These are phyloP conservation scores for Synergus gifuensis DNA, from an alignment of 2,888 invertebrate species.

Conservation along the genomic window DNA sequence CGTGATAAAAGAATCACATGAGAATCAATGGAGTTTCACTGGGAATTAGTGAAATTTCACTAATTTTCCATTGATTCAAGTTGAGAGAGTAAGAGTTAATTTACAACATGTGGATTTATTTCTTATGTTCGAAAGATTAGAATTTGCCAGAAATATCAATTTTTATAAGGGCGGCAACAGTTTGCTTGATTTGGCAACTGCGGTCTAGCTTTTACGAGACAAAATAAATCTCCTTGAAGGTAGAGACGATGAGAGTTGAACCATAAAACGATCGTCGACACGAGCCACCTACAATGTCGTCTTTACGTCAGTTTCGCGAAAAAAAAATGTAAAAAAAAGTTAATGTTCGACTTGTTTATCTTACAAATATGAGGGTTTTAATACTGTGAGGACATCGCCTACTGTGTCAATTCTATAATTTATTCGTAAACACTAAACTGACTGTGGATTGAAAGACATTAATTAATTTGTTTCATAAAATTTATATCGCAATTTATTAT, in stretches of 20 bases:
- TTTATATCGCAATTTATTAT: too few species aligned
- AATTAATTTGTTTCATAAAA: too few species aligned
- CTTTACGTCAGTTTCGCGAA: conserved; percentile 26
- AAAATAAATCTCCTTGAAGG: conserved; percentile 38
- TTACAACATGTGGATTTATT: not conserved
- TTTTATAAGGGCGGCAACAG: conserved; percentile 68
- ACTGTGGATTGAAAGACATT: not conserved
- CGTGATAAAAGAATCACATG: too few species aligned
- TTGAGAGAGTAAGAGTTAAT: not conserved
- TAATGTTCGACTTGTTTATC: not conserved
- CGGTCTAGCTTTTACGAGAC: conserved; percentile 28
- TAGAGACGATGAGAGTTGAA: conserved; percentile 4
- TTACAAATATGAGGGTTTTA: not conserved
- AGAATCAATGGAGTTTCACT: too few species aligned
- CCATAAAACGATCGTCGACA: conserved; percentile 43
- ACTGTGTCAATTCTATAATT: not conserved
- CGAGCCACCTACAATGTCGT: conserved; percentile 31
- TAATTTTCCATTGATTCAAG: too few species aligned
- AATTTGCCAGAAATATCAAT: conserved; percentile 71
- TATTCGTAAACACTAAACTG: not conserved
- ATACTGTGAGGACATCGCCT: not conserved
- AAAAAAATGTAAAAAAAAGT: not conserved
- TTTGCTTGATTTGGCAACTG: conserved; percentile 65
- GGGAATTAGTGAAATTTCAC: too few species aligned
- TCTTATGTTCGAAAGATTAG: not conserved